phyloP scores from a whole-genome alignment of 2,113 vertebrate genomes.

The Chamaea fasciata region DNA sequence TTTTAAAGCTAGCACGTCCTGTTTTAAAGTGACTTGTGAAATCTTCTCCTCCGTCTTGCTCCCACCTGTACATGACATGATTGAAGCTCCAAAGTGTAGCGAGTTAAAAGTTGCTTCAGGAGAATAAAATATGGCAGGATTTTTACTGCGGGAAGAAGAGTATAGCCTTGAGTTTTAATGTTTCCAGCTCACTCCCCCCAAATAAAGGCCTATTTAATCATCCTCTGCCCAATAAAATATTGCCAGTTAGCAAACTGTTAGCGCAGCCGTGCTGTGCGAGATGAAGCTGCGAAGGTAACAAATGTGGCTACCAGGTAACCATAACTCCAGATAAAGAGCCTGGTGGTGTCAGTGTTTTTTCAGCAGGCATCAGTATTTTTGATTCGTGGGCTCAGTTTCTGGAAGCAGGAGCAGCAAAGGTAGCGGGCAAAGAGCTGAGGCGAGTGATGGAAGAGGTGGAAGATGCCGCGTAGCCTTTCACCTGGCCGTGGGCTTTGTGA shows the following conservation, averaged over 20 bases:
- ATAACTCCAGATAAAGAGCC: constrained; percentile 48
- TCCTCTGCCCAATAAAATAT: constrained; percentile 54
- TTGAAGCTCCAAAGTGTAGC: constrained; percentile 39
- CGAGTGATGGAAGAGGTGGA: not conserved
- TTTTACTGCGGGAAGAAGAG: constrained; percentile 24
- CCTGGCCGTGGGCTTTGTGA: not conserved
- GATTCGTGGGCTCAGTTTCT: constrained; percentile 33
- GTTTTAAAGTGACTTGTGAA: constrained; percentile 63
- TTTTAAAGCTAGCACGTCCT: constrained; percentile 63
- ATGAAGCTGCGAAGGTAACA: constrained; percentile 27
- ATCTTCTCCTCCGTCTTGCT: constrained; percentile 61
- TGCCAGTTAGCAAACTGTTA: constrained; percentile 59
- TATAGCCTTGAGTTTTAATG: constrained; percentile 57
- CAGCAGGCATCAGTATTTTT: constrained; percentile 35
- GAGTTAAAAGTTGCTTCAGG: constrained; percentile 49
- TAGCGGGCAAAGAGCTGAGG: not conserved
- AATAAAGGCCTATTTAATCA: constrained; percentile 64
- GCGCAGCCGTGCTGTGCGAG: not conserved
- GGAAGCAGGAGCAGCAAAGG: not conserved
- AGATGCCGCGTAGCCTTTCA: not conserved
- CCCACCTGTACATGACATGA: constrained; percentile 58
- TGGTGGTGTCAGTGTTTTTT: constrained; percentile 32
- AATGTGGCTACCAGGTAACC: constrained; percentile 42
- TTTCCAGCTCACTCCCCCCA: constrained; percentile 49
- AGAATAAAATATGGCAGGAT: constrained; percentile 47